Conservation (phyloP, 2,888 invertebrate genomes). For the Athalia cordata region DNA sequence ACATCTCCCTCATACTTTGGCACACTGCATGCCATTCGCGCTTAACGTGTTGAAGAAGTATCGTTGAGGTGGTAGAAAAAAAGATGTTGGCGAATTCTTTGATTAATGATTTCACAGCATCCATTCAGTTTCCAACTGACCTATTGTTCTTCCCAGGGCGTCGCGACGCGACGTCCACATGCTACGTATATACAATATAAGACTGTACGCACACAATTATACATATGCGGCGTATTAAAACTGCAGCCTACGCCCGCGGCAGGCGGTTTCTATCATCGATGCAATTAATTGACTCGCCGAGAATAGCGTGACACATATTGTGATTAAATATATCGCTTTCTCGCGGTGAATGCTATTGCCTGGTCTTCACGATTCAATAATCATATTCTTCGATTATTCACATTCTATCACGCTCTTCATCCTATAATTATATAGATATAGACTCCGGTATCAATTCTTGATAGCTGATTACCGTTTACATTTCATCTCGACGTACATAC, state of each 20-base stretch:
- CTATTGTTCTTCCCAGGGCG: slow-evolving; percentile 13
- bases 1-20: no score
- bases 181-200: background rate
- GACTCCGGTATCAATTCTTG: background rate
- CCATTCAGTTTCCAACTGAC: background rate
- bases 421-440: background rate
- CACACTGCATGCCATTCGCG: background rate
- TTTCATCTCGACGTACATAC: no score
- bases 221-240: background rate
- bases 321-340: slow-evolving; percentile 4
- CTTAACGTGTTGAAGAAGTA: slow-evolving; percentile 1
- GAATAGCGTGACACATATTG: slow-evolving; percentile 10
- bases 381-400: background rate
- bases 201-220: background rate
- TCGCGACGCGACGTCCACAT: background rate
- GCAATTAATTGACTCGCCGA: slow-evolving; percentile 4
- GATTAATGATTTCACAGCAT: background rate
- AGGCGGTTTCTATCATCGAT: slow-evolving; percentile 13
- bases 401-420: background rate
- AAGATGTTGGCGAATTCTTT: background rate
- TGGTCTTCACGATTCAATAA: no score
- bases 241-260: slow-evolving; percentile 11
- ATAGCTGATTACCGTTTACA: background rate
- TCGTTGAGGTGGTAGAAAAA: background rate
- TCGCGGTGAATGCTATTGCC: no score